Evolutionary conservation across 2,113 vertebrate genomes (phyloP).

Genomic region (Nannobrachium achirus): DNA sequence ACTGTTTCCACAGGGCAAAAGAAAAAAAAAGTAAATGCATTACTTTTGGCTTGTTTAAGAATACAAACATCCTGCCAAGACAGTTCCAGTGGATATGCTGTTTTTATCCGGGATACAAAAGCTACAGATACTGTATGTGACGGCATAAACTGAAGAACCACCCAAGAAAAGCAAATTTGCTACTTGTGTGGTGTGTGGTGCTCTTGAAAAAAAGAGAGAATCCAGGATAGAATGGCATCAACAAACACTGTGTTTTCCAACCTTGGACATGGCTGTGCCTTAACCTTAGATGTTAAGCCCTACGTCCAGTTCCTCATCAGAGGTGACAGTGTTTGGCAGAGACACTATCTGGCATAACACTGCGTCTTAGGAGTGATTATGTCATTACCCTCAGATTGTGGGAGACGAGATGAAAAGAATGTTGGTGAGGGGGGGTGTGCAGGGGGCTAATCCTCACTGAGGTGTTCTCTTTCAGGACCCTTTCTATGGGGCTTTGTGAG

Average conservation of each 20-base stretch:
- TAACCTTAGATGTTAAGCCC: constrained; percentile 36
- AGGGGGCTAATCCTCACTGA: constrained; percentile 77
- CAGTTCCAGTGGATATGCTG: constrained; percentile 53
- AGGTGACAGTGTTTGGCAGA: constrained; percentile 72
- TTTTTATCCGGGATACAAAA: constrained; percentile 48
- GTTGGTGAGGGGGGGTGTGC: constrained; percentile 55
- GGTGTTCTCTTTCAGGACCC: constrained; percentile 82
- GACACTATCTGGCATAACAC: constrained; percentile 67
- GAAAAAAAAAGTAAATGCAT: constrained; percentile 62
- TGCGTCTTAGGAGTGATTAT: constrained; percentile 76
- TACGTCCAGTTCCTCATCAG: constrained; percentile 55
- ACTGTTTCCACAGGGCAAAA: constrained; percentile 71
- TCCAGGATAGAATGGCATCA: constrained; percentile 25
- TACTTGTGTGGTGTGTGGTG: constrained; percentile 50
- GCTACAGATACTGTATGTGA: constrained; percentile 48
- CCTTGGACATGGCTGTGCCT: constrained; percentile 44
- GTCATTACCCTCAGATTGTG: constrained; percentile 78
- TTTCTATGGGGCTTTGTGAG: constrained; percentile 80
- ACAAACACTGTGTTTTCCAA: constrained; percentile 19
- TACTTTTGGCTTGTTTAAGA: constrained; percentile 70
- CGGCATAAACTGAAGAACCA: constrained; percentile 56
- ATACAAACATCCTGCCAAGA: constrained; percentile 56
- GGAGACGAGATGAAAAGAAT: constrained; percentile 80
- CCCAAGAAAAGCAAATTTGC: constrained; percentile 46
- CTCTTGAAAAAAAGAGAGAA: constrained; percentile 7